A percentile compares a stretch with the other conserved stretches of the same genome.
Conservation (phyloP, 1,140 invertebrate species). For the Bombus affinis region DNA sequence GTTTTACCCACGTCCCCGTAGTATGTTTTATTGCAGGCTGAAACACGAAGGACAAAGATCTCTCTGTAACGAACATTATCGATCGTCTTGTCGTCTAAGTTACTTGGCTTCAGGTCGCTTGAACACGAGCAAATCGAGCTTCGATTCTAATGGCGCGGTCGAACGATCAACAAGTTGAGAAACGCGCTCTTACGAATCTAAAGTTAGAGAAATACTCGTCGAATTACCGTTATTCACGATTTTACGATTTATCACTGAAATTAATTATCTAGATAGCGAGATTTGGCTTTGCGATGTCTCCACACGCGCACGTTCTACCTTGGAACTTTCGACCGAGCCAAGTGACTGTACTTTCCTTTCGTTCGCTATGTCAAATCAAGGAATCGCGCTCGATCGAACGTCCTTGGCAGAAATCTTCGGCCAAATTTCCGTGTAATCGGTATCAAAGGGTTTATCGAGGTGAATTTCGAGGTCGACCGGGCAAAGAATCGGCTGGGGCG, state of each 20-base stretch:
- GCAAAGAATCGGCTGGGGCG: conserved; percentile 48
- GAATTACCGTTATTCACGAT: not conserved
- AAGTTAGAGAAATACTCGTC: not conserved
- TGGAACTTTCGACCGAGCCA: not conserved
- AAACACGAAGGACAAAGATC: conserved; percentile 65
- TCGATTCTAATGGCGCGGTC: not conserved
- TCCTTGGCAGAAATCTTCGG: not conserved
- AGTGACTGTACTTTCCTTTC: not conserved
- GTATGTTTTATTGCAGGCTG: conserved; percentile 94
- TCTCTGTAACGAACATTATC: not conserved
- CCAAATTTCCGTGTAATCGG: conserved; percentile 6
- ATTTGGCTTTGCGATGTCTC: not conserved
- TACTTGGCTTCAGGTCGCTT: no score
- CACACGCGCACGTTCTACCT: not conserved
- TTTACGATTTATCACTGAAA: not conserved
- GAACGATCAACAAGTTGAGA: no score
- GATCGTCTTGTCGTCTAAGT: not conserved
- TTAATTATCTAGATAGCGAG: not conserved
- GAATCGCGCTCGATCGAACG: not conserved
- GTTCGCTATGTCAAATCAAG: not conserved
- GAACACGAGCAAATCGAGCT: not conserved
- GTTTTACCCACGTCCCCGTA: conserved; percentile 92
- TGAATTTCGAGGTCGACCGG: conserved; percentile 26
- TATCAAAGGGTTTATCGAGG: conserved; percentile 36
- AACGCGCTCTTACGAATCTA: no score